A percentile compares a stretch with the other conserved stretches of the same genome.
phyloP scores from a whole-genome alignment of 1,140 invertebrate genomes.

The Cotesia chilonis region DNA sequence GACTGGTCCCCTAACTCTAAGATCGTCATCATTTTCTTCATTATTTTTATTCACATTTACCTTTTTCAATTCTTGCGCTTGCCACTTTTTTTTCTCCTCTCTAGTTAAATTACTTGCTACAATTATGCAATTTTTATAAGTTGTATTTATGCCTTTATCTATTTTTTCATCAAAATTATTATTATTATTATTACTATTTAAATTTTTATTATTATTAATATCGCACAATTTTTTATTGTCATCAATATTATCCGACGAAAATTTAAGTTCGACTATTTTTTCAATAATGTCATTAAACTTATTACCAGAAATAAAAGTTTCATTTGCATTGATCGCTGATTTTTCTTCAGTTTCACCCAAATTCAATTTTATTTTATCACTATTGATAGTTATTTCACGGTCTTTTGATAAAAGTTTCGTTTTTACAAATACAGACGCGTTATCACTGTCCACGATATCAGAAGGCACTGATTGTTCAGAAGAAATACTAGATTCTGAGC shows the following conservation, averaged over 20 bases:
- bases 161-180: slow-evolving; percentile 30
- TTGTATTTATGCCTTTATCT: slow-evolving; percentile 10
- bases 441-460: no score
- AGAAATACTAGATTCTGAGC: slow-evolving; percentile 28
- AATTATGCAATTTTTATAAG: no score
- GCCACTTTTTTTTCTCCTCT: not conserved
- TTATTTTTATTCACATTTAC: slow-evolving; percentile 22
- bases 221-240: slow-evolving; percentile 5
- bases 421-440: no score
- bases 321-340: slow-evolving; percentile 28
- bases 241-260: slow-evolving; percentile 25
- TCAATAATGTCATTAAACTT: slow-evolving; percentile 46
- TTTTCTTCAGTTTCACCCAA: not conserved
- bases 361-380: no score
- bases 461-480: slow-evolving; percentile 27
- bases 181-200: not conserved
- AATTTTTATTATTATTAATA: slow-evolving; percentile 6
- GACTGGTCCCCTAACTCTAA: slow-evolving; percentile 47
- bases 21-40: slow-evolving; percentile 40
- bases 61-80: slow-evolving; percentile 13
- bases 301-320: slow-evolving; percentile 3
- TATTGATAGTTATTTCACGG: no score
- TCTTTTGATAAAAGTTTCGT: not conserved
- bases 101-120: not conserved
- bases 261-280: slow-evolving; percentile 40